Percentiles rank a stretch among this genome's conserved stretches.
These are phyloP conservation scores for Aphaenogaster floridana DNA, from an alignment of 1,140 invertebrate genomes.

Conservation along the genomic window DNA sequence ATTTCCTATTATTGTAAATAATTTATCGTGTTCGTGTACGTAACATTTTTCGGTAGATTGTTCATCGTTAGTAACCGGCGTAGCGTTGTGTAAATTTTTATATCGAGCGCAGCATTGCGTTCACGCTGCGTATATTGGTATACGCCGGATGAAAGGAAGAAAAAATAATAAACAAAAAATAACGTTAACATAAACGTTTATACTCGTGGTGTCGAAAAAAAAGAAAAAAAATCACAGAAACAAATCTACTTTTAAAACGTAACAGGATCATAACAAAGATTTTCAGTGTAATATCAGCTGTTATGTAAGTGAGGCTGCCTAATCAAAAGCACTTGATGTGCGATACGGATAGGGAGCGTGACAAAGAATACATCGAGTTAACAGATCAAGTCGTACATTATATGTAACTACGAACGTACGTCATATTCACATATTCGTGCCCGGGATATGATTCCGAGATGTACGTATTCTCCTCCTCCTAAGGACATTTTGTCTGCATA, in stretches of 20 bases:
- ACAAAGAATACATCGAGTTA: conserved; percentile 50
- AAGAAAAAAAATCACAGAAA: conserved; percentile 64
- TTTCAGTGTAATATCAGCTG: conserved; percentile 57
- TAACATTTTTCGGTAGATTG: conserved; percentile 3
- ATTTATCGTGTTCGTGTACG: conserved; percentile 29
- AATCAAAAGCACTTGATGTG: conserved; percentile 51
- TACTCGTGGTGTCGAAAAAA: conserved; percentile 2
- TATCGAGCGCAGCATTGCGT: not conserved
- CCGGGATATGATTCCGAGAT: conserved; percentile 52
- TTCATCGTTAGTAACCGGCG: conserved; percentile 12
- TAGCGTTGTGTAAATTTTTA: conserved; percentile 26
- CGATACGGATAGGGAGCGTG: conserved; percentile 25
- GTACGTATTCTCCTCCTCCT: conserved; percentile 46
- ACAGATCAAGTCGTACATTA: conserved; percentile 61
- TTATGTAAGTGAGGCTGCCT: conserved; percentile 31
- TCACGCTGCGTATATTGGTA: not conserved
- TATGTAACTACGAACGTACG: conserved; percentile 65
- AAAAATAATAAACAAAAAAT: conserved; percentile 7
- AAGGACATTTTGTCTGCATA: conserved; percentile 49
- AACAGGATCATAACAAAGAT: conserved; percentile 51
- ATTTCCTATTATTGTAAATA: conserved; percentile 69
- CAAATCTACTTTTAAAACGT: conserved; percentile 72
- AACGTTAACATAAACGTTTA: conserved; percentile 31
- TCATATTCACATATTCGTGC: conserved; percentile 59
- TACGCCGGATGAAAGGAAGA: conserved; percentile 24